Evolutionary conservation across 2,888 invertebrate species (phyloP).

Genomic region (Chaetogeoica ovagalla): DNA sequence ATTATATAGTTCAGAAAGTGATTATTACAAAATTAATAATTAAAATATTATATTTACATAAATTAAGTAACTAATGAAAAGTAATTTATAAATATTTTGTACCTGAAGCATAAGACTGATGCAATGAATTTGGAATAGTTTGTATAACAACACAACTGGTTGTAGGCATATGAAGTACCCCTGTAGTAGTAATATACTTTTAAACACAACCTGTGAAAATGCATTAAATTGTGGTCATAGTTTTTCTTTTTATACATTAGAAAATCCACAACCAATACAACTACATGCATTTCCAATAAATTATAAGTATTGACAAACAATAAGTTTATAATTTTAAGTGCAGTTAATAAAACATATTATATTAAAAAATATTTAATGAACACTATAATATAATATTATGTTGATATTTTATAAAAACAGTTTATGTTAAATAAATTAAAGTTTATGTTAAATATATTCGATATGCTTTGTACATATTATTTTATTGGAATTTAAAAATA

Average conservation of each 20-base stretch:
- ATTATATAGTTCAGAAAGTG: neutral
- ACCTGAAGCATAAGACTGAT: slow-evolving; percentile 38
- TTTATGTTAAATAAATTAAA: no score
- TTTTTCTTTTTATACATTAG: slow-evolving; percentile 2
- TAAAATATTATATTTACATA: neutral
- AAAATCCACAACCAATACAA: slow-evolving; percentile 37
- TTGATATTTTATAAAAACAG: no score
- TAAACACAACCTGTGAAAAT: slow-evolving; percentile 49
- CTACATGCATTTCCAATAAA: slow-evolving; percentile 40
- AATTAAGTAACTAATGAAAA: no score
- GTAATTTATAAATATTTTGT: slow-evolving; percentile 1
- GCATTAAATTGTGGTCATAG: slow-evolving; percentile 39
- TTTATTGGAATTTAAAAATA: no score
- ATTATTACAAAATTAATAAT: neutral
- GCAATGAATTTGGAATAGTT: neutral
- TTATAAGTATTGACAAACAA: slow-evolving; percentile 5
- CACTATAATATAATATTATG: no score
- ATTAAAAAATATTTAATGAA: no score
- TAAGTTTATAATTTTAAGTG: neutral
- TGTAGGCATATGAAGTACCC: slow-evolving; percentile 25
- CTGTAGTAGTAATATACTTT: slow-evolving; percentile 45
- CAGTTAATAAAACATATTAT: no score
- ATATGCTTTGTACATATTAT: no score
- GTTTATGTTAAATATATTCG: no score
- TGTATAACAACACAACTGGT: slow-evolving; percentile 24